Conservation (phyloP, 2,888 invertebrate genomes). For the Hydroisotoma schaefferi region DNA sequence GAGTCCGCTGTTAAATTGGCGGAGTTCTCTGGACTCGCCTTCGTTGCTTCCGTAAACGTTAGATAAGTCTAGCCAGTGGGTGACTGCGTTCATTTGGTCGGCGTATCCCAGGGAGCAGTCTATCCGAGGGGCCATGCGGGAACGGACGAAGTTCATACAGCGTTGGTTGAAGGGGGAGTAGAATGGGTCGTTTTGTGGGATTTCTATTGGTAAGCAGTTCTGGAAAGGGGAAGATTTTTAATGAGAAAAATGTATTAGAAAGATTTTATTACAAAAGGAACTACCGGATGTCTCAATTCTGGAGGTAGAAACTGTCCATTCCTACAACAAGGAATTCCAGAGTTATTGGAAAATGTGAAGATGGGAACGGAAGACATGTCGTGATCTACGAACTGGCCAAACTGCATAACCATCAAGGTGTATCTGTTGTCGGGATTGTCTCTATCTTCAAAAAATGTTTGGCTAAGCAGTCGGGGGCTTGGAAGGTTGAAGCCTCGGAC, state of each 20-base stretch:
- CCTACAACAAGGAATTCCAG: conserved; percentile 49
- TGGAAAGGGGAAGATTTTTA: neutral
- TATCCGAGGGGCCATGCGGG: conserved; percentile 64
- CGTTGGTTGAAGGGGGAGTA: conserved; percentile 32
- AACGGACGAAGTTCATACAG: conserved; percentile 72
- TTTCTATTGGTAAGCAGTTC: conserved; percentile 48
- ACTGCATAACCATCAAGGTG: conserved; percentile 46
- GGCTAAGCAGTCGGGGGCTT: conserved; percentile 50
- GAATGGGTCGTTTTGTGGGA: conserved; percentile 44
- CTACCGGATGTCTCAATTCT: conserved; percentile 40
- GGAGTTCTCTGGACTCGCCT: conserved; percentile 62
- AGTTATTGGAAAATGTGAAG: conserved; percentile 35
- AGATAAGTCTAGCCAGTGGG: conserved; percentile 72
- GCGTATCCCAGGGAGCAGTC: conserved; percentile 63
- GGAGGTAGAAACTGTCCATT: conserved; percentile 37
- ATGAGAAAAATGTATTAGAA: too few species aligned
- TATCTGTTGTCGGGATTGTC: conserved; percentile 40
- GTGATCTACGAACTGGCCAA: conserved; percentile 47
- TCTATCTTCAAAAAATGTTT: conserved; percentile 49
- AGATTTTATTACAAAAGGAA: too few species aligned
- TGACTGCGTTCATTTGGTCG: conserved; percentile 69
- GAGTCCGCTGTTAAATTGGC: conserved; percentile 64
- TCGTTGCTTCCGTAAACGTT: conserved; percentile 74
- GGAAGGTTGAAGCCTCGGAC: conserved; percentile 53
- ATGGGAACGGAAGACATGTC: conserved; percentile 22